phyloP scores from a whole-genome alignment of 2,113 vertebrate species.

The Hydrolagus affinis region DNA sequence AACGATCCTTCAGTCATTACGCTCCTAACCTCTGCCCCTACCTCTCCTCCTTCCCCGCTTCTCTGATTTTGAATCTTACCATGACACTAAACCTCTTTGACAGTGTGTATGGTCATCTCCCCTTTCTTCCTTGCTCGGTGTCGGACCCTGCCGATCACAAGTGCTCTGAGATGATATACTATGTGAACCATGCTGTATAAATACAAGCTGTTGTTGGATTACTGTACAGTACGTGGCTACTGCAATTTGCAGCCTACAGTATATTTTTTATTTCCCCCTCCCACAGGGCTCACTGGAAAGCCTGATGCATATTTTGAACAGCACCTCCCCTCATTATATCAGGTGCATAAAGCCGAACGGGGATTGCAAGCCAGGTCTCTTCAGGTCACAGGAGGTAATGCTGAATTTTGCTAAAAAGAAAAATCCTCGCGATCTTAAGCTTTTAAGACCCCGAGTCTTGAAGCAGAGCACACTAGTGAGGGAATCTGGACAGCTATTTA shows the following conservation, averaged over 20 bases:
- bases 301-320: constrained; percentile 74
- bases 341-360: constrained; percentile 93
- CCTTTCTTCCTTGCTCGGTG: too few species aligned
- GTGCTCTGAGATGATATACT: background rate
- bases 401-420: too few species aligned
- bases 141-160: background rate
- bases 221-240: background rate
- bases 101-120: background rate
- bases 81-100: too few species aligned
- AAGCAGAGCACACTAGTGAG: too few species aligned
- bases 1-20: too few species aligned
- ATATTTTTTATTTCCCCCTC: constrained; percentile 24
- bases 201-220: background rate
- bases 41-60: too few species aligned
- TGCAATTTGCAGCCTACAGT: background rate
- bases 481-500: too few species aligned
- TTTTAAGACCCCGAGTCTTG: too few species aligned
- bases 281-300: constrained; percentile 79
- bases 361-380: constrained; percentile 69
- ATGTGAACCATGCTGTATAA: background rate
- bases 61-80: too few species aligned
- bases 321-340: constrained; percentile 84
- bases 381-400: constrained; percentile 73
- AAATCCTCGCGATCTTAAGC: too few species aligned
- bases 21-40: too few species aligned